Evolutionary conservation across 30 jellyfish, hydroid and myxozoan species (phyloP), one percentile per base, ranked within the genome.

Genomic region (Pseudorhiza aurosa): DNA sequence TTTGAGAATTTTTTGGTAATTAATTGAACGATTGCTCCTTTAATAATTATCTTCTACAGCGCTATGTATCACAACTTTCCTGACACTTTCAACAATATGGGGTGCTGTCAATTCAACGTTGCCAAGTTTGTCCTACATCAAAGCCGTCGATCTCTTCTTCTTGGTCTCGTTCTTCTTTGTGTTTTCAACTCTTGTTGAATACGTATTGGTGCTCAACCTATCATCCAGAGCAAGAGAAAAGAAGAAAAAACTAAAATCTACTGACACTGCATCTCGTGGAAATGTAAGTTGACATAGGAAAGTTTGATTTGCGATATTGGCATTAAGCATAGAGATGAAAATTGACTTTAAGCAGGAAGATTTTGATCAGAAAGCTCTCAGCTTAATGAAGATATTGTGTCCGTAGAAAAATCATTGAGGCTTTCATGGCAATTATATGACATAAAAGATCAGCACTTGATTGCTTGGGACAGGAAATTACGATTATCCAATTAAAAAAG

Each of bases 11-110:
- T n/a, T n/a, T n/a, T n/a, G n/a, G n/a, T n/a, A n/a, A n/a, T n/a
- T n/a, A n/a, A n/a, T n/a, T n/a, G n/a, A n/a, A n/a, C n/a, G n/a
- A n/a, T 8, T 18, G n/a, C 60, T 18, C 8, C 8, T 62, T 22
- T 32, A 64, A 25, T 8, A 6, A 36, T 46, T 21, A 4, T 65
- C 21, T 45, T n/a, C 36, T 37, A 17, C 57, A 91, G 98, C 78
- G 10, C 77, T 91, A 21, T 85, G 98, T 86, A 73, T 91, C 15
- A 91, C 98, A 40, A 91, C 98, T 4, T 69, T 91, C 69, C 84
- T 91, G 78, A 91, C 98, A 15, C 50, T 91, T 24, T 77, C 97
- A 33, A 91, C 98, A 8, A 85, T 91, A 2, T 93, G 98, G 97
- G 97, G 88, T 8, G 42, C 93, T 5, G 94, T 93, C 18, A 93